Evolutionary conservation across 2,888 invertebrate genomes (phyloP).

Genomic region (Nezara viridula): DNA sequence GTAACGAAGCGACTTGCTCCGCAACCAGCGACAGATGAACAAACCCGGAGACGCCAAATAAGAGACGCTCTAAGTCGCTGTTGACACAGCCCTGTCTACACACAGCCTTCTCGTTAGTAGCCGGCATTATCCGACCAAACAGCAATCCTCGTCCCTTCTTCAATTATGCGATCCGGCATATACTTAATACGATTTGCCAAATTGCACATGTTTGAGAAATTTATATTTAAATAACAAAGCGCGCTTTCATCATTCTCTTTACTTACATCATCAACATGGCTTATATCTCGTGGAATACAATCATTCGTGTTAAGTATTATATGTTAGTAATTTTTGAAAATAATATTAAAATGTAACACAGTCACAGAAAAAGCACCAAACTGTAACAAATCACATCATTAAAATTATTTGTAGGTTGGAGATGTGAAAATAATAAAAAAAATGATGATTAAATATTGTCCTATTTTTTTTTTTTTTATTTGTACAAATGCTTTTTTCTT

Average conservation of each 20-base stretch:
- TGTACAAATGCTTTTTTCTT: too few relatives aligned
- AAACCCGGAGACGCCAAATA: background rate
- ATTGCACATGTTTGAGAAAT: background rate
- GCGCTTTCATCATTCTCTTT: background rate
- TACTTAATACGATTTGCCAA: slow-evolving; percentile 7
- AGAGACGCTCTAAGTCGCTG: background rate
- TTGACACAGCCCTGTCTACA: slow-evolving; percentile 42
- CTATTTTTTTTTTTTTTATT: too few relatives aligned
- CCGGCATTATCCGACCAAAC: slow-evolving; percentile 26
- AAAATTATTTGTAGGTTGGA: too few relatives aligned
- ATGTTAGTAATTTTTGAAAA: too few relatives aligned
- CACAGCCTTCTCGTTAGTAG: slow-evolving; percentile 14
- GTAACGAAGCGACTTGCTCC: background rate
- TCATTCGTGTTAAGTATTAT: too few relatives aligned
- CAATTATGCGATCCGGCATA: background rate
- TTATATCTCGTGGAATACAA: background rate
- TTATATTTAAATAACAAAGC: background rate
- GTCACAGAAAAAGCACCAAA: too few relatives aligned
- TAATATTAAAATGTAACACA: too few relatives aligned
- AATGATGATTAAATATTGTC: too few relatives aligned
- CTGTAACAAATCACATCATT: too few relatives aligned
- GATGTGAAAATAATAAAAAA: too few relatives aligned
- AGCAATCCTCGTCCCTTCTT: background rate
- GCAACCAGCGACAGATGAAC: background rate
- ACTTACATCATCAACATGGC: background rate